Evolutionary conservation across 2,888 invertebrate genomes (phyloP).

Genomic region (Antitype chi): DNA sequence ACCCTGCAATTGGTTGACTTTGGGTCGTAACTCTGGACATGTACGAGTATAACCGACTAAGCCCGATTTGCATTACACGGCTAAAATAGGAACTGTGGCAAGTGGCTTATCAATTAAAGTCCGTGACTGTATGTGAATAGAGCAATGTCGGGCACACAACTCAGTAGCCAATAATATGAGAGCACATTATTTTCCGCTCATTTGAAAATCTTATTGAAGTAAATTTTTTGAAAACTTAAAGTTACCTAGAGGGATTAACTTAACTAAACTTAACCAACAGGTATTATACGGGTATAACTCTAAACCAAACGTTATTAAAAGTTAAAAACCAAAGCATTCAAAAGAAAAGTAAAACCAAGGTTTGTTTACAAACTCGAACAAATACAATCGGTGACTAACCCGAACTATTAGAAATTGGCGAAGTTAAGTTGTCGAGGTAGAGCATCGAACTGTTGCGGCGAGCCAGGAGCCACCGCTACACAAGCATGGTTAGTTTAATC

Average conservation of each 20-base stretch:
- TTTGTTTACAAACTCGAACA: slow-evolving; percentile 14
- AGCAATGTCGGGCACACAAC: background rate
- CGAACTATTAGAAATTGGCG: slow-evolving; percentile 38
- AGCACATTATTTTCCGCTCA: background rate
- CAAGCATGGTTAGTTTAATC: slow-evolving; percentile 9
- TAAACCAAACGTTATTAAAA: background rate
- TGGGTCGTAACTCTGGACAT: too few relatives aligned
- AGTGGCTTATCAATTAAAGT: too few relatives aligned
- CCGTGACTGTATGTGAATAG: too few relatives aligned
- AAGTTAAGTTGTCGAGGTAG: slow-evolving; percentile 31
- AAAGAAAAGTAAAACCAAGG: background rate
- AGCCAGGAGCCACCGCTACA: background rate
- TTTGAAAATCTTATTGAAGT: background rate
- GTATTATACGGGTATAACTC: background rate
- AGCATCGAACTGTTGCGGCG: slow-evolving; percentile 38
- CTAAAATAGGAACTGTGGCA: too few relatives aligned
- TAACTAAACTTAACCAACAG: background rate
- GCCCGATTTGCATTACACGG: too few relatives aligned
- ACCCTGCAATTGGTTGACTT: too few relatives aligned
- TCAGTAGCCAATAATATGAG: background rate
- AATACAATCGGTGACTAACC: background rate
- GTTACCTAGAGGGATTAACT: background rate
- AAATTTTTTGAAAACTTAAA: background rate
- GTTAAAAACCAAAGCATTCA: background rate
- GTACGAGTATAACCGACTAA: too few relatives aligned